phyloP scores from a whole-genome alignment of 2,113 vertebrate species.

The Nettapus auritus region DNA sequence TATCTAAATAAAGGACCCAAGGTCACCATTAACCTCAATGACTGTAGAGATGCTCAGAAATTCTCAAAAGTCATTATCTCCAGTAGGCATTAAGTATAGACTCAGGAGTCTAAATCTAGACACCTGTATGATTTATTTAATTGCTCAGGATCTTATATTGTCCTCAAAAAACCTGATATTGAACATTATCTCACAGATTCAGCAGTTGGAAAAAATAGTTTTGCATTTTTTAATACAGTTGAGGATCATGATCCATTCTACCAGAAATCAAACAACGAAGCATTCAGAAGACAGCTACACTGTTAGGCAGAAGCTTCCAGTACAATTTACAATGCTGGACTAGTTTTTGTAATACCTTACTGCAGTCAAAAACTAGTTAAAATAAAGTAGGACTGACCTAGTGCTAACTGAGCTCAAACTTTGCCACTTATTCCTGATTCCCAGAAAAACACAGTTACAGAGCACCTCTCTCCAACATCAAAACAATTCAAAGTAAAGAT shows the following conservation, averaged over 20 bases:
- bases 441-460: neutral
- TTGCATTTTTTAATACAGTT: neutral
- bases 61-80: neutral
- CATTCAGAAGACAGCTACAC: neutral
- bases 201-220: neutral
- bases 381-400: neutral
- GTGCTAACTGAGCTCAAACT: fast-evolving
- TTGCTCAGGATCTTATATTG: neutral
- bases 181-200: neutral
- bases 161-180: neutral
- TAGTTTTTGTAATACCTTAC: neutral
- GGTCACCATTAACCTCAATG: neutral
- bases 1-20: neutral
- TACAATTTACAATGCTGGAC: neutral
- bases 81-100: neutral
- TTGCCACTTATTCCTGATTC: neutral
- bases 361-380: too few relatives aligned
- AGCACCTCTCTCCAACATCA: neutral
- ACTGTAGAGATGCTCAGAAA: neutral
- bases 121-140: neutral
- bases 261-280: neutral
- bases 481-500: neutral
- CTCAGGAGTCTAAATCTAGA: neutral
- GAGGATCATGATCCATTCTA: neutral
- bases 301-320: neutral